A percentile compares a stretch with the other conserved stretches of the same genome.
Conservation (phyloP, 2,797 vertebrate genomes). For the Knipowitschia caucasica region DNA sequence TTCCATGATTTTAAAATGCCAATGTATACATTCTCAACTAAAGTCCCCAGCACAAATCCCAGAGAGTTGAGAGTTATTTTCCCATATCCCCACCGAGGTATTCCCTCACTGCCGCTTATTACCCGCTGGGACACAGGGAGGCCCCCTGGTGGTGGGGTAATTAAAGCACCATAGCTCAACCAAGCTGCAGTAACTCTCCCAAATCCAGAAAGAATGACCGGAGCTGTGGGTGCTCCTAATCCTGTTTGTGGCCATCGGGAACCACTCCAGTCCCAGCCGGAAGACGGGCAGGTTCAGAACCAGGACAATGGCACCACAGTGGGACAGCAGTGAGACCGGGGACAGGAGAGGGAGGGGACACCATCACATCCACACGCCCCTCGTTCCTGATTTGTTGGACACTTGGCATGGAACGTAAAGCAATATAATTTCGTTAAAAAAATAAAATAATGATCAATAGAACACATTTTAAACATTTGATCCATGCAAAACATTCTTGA, state of each 20-base stretch:
- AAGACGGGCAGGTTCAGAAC: slow-evolving; percentile 54
- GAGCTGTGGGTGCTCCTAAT: slow-evolving; percentile 74
- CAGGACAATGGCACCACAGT: slow-evolving; percentile 64
- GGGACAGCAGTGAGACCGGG: slow-evolving; percentile 32
- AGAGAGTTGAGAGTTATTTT: slow-evolving; percentile 61
- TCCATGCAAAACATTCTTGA: too few species aligned
- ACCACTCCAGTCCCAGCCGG: slow-evolving; percentile 61
- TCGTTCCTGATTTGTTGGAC: not conserved
- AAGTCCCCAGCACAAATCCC: slow-evolving; percentile 32
- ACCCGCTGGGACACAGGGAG: slow-evolving; percentile 55
- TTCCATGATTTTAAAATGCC: not conserved
- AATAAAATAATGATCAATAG: too few species aligned
- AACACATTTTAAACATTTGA: too few species aligned
- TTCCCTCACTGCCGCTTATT: slow-evolving; percentile 39
- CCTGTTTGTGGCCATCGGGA: slow-evolving; percentile 77
- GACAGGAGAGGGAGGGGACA: slow-evolving; percentile 49
- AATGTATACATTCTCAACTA: not conserved
- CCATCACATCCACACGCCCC: not conserved
- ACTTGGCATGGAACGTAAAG: not conserved
- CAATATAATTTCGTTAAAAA: not conserved
- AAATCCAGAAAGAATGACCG: slow-evolving; percentile 72
- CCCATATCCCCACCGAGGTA: slow-evolving; percentile 60
- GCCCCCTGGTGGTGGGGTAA: slow-evolving; percentile 80
- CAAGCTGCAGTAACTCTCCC: slow-evolving; percentile 71
- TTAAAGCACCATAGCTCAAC: slow-evolving; percentile 74